A percentile compares a stretch with the other conserved stretches of the same genome.
Evolutionary conservation across 2,113 vertebrate genomes (phyloP).

Genomic region (Dasyprocta punctata): DNA sequence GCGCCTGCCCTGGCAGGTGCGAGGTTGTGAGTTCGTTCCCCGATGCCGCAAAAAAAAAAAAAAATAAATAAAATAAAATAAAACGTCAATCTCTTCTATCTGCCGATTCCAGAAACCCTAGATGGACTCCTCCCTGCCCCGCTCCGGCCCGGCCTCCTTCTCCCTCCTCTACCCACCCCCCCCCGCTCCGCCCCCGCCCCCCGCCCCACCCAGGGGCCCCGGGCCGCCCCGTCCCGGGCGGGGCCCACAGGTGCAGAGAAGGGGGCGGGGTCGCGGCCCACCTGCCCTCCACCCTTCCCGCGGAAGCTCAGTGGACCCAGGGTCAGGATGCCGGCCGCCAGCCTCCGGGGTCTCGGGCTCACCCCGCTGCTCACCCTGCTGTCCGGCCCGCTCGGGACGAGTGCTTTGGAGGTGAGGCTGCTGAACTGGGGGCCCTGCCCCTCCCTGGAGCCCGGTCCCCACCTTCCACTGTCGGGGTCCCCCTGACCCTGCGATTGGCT

Average conservation of each 20-base stretch:
- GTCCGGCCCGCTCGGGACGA: conserved; percentile 51
- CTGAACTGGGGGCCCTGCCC: background rate
- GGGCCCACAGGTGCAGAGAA: conserved; percentile 61
- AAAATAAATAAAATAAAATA: too few relatives aligned
- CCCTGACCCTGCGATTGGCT: background rate
- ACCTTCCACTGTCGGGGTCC: conserved; percentile 18
- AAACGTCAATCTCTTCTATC: background rate
- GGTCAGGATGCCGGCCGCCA: conserved; percentile 54
- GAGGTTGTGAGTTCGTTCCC: too few relatives aligned
- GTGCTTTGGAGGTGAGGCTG: background rate
- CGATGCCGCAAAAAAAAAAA: too few relatives aligned
- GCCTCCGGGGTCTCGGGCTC: background rate
- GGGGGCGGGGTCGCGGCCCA: conserved; percentile 50
- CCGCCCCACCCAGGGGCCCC: background rate
- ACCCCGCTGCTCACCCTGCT: conserved; percentile 56
- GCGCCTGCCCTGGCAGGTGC: too few relatives aligned
- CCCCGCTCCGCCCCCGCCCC: too few relatives aligned
- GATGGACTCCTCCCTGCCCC: too few relatives aligned
- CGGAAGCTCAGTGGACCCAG: conserved; percentile 32
- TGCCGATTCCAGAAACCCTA: background rate
- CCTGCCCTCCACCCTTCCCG: background rate
- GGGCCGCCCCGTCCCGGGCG: background rate
- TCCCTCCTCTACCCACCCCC: too few relatives aligned
- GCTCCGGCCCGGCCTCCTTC: too few relatives aligned
- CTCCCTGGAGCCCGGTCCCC: background rate